A percentile compares a stretch with the other conserved stretches of the same genome.
Conservation (phyloP, 2,888 invertebrate genomes). For the Abrostola triplasia region DNA sequence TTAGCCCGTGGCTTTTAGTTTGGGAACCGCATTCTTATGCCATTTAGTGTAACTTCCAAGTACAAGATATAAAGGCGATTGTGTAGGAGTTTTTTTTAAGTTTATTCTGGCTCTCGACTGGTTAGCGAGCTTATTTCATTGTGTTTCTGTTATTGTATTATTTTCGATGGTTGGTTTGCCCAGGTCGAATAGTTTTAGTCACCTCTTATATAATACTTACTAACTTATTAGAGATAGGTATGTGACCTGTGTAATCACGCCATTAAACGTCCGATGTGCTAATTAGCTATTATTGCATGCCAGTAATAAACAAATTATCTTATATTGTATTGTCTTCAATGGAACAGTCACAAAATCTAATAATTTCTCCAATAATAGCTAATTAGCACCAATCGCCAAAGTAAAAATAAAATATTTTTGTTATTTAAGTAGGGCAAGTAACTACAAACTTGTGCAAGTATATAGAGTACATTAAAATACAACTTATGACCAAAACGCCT, state of each 20-base stretch:
- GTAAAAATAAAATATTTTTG: slow-evolving; percentile 13
- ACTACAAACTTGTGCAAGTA: slow-evolving; percentile 50
- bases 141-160: slow-evolving; percentile 23
- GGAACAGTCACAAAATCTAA: too few relatives aligned
- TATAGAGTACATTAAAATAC: slow-evolving; percentile 61
- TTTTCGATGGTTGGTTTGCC: slow-evolving; percentile 24
- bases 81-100: slow-evolving; percentile 13
- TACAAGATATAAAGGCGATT: slow-evolving; percentile 5
- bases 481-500: slow-evolving; percentile 79
- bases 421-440: slow-evolving; percentile 35
- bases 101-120: slow-evolving; percentile 31
- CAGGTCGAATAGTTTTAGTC: slow-evolving; percentile 16
- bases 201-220: background rate
- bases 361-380: slow-evolving; percentile 7
- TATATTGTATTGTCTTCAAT: background rate
- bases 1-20: too few relatives aligned
- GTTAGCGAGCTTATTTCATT: slow-evolving; percentile 47
- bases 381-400: slow-evolving; percentile 20
- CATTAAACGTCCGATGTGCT: slow-evolving; percentile 7
- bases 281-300: slow-evolving; percentile 6
- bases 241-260: slow-evolving; percentile 18
- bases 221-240: slow-evolving; percentile 6
- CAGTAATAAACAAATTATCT: slow-evolving; percentile 8
- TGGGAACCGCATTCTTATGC: too few relatives aligned
- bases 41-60: background rate